Evolutionary conservation across 2,797 vertebrate species (phyloP).

Genomic region (Cirrhinus molitorella): DNA sequence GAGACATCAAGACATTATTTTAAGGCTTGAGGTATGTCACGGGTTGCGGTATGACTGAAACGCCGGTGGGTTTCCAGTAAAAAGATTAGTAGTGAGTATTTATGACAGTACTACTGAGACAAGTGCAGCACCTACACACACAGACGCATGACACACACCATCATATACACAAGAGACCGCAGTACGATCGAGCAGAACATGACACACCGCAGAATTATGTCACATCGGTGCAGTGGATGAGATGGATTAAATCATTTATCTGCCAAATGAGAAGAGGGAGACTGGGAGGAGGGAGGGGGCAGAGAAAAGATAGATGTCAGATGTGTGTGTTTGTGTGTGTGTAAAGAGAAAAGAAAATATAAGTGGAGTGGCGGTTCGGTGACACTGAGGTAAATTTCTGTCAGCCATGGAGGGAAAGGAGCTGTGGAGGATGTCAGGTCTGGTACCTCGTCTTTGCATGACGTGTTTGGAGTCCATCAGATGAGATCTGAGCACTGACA

Average conservation of each 20-base stretch:
- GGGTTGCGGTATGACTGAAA: background rate
- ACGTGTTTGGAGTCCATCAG: constrained; percentile 44
- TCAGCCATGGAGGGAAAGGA: constrained; percentile 20
- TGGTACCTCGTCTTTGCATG: constrained; percentile 40
- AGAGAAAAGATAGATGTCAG: constrained; percentile 26
- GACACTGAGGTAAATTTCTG: constrained; percentile 42
- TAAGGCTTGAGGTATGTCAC: background rate
- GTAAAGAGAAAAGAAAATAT: constrained; percentile 19
- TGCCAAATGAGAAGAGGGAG: constrained; percentile 5
- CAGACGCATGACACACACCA: constrained; percentile 29
- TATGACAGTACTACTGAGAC: constrained; percentile 4
- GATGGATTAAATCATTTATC: constrained; percentile 24
- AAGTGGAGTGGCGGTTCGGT: background rate
- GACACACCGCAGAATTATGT: constrained; percentile 15
- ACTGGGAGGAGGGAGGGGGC: background rate
- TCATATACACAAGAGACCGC: constrained; percentile 1
- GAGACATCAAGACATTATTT: constrained; percentile 5
- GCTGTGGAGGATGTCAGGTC: constrained; percentile 26
- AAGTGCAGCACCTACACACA: constrained; percentile 15
- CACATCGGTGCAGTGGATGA: background rate
- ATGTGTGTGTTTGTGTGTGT: constrained; percentile 14
- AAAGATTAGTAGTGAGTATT: background rate
- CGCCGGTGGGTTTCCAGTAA: background rate
- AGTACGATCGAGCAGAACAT: background rate
- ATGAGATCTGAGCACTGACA: constrained; percentile 32